phyloP scores from a whole-genome alignment of 2,113 vertebrate species.

The Marmota flaviventris region DNA sequence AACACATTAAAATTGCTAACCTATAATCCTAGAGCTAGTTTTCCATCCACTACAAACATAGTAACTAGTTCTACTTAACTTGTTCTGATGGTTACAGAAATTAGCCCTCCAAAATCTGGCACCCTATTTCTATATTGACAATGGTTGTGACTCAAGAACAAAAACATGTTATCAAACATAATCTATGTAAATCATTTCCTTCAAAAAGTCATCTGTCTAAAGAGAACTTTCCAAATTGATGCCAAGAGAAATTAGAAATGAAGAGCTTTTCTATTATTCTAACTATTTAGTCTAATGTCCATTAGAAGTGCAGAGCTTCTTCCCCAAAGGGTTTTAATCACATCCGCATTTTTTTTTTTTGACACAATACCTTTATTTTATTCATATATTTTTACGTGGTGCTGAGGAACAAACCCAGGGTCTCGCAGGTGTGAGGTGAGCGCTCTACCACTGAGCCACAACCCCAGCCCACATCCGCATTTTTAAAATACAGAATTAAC shows the following conservation, averaged over 20 bases:
- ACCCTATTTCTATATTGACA: slow-evolving; percentile 10
- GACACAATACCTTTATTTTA: no score
- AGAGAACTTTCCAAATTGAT: background rate
- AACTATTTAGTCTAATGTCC: background rate
- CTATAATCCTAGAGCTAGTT: background rate
- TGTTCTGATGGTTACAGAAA: background rate
- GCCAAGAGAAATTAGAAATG: background rate
- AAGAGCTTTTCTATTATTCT: background rate
- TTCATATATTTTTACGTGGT: no score
- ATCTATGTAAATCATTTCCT: background rate
- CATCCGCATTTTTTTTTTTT: background rate
- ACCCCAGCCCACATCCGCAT: background rate
- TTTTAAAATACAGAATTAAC: slow-evolving; percentile 9
- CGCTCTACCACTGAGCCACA: no score
- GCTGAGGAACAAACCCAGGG: no score
- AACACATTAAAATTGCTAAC: background rate
- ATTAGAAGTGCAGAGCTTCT: background rate
- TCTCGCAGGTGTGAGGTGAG: no score
- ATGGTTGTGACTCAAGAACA: background rate
- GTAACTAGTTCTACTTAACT: background rate
- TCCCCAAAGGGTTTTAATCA: slow-evolving; percentile 9
- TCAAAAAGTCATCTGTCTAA: slow-evolving; percentile 51
- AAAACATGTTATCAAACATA: background rate
- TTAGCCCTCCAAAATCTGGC: background rate
- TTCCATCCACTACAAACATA: background rate